phyloP scores from a whole-genome alignment of 2,113 vertebrate genomes.

The Litocranius walleri region DNA sequence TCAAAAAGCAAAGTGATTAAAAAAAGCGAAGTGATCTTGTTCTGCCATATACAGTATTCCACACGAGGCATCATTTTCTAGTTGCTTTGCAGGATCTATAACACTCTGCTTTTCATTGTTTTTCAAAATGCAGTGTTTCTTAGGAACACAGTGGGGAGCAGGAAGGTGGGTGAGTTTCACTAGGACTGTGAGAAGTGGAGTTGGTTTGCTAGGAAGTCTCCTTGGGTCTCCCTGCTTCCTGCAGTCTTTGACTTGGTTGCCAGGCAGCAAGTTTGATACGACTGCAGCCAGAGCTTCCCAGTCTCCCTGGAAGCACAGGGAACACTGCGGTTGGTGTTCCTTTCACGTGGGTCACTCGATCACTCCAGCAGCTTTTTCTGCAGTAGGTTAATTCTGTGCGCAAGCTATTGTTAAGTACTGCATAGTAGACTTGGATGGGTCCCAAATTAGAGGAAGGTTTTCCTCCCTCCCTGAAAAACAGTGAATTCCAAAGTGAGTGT shows the following conservation, averaged over 20 bases:
- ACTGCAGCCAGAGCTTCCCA: accelerated
- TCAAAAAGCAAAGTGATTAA: background rate
- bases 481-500: background rate
- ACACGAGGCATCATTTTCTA: background rate
- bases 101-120: background rate
- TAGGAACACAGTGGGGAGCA: background rate
- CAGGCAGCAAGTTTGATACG: background rate
- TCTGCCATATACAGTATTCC: background rate
- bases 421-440: background rate
- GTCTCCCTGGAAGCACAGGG: accelerated
- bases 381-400: background rate
- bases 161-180: background rate
- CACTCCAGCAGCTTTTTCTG: background rate
- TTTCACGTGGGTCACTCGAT: background rate
- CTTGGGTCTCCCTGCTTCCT: background rate
- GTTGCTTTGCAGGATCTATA: background rate
- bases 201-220: background rate
- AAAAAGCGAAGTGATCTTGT: background rate
- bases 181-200: background rate
- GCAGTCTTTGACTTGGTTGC: background rate
- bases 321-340: accelerated
- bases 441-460: background rate
- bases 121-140: background rate
- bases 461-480: background rate
- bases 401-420: background rate